Evolutionary conservation across 2,888 invertebrate genomes (phyloP), one percentile per base, ranked within the genome.

Genomic region (Drosophila falleni): DNA sequence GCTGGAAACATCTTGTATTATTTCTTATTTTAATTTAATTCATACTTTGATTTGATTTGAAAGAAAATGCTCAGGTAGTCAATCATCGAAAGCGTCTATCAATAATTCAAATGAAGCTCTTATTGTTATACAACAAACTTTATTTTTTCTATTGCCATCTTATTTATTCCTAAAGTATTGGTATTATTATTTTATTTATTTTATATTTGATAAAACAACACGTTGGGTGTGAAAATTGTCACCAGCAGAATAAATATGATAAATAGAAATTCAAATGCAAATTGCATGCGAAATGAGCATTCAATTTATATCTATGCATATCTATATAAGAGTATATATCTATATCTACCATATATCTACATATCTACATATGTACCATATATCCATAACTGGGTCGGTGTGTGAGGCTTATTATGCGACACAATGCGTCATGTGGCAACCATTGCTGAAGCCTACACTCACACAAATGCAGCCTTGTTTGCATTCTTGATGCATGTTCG

Each of bases 241-340:
- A 16, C 9, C 16, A 1, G 15, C 4, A n/a, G 1, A 54, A 19
- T 23, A 33, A 50, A 44, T 53, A 49, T 29, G 56, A 47, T 55
- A 41, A 73, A 67, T 66, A 47, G 65, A 71, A 56, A 70, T 72
- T 80, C 61, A 70, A 74, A 70, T 74, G 67, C 66, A 81, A 67
- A 55, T 71, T 69, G 75, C 73, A 75, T 80, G 67, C 67, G 37
- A 73, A 78, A 78, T 80, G 68, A 73, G 44, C 10, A 31, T 50
- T 60, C 8, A 16, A 19, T 61, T 47, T 51, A 15, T 47, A 53
- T 47, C 15, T 54, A 39, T 39, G 9, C 15, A 35, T 35, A 33
- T 50, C 23, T 15, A 19, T 15, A 19, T 29, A 5, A 29, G 23
- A 3, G 23, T 44, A 37, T 33, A 31, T 39, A 5, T 33, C 33